Base-by-base conservation (phyloP, 2,888 invertebrate genomes). In the Pachliopta kotzebuea region DNA sequence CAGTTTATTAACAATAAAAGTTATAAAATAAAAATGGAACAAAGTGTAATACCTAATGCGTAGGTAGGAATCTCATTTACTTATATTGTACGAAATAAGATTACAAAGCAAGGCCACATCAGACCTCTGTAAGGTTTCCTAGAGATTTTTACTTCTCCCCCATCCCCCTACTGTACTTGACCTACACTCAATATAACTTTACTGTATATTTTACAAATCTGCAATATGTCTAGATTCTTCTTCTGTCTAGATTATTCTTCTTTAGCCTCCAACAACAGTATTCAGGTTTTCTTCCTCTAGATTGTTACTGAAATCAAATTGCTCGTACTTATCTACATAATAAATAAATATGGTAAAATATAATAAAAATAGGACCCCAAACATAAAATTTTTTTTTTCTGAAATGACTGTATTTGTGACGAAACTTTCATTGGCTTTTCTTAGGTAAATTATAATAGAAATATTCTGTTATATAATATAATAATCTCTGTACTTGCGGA, bases 61-160 rank as follows among this genome's bases (percentile, higher is more conserved):
- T 53, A 45, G 52, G 50, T 23, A 37, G 37, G 29, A 42, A 24
- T 18, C 49, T 61, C 45, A 60, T 60, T 45, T 56, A 50, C 7
- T 64, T 65, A 59, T 45, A 59, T 59, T 59, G 20, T 61, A 42
- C 17, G 64, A 78, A 85, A 86, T 83, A 77, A 76, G 86, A 87
- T 88, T 88, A 88, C 78, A 76, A 72, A 71, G 78, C 81, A 82
- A 85, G 84, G 85, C 76, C 79, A 70, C 68, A 68, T 52, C 68
- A 63, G 67, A 56, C 20, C 23, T 70, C 37, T 21, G 67, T 84
- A 85, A 68, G 88, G 87, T 85, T 88, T 88, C 87, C 75, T 68
- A 59, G 49, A 60, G 58, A 67, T 70, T 68, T 71, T 2, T 69
- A 67, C 68, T n/a, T n/a, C 67, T 68, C 70, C 70, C 68, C 67